Percentiles rank a stretch among this genome's conserved stretches.
phyloP scores from a whole-genome alignment of 2,113 vertebrate species.

The Sinocyclocheilus maitianheensis region DNA sequence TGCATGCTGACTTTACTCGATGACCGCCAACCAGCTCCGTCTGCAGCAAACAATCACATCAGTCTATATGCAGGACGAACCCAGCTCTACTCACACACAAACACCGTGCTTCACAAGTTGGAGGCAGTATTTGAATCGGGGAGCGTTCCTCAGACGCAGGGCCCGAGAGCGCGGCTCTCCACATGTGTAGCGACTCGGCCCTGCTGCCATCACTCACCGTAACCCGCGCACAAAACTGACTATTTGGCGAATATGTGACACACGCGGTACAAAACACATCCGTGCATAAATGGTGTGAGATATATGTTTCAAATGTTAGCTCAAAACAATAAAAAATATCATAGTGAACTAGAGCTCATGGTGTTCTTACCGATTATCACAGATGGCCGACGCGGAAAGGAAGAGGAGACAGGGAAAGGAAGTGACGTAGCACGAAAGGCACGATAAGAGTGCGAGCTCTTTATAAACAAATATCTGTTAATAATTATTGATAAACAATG shows the following conservation, averaged over 20 bases:
- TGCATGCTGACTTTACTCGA: conserved; percentile 78
- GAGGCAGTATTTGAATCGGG: neutral
- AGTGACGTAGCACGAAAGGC: neutral
- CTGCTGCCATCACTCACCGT: neutral
- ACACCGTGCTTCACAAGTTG: neutral
- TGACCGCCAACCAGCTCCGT: neutral
- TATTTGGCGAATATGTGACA: neutral
- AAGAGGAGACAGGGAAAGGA: conserved; percentile 22
- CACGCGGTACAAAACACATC: neutral
- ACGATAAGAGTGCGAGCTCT: neutral
- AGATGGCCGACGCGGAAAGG: conserved; percentile 56
- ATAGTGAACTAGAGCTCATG: neutral
- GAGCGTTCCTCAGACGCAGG: too few relatives aligned
- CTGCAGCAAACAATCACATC: neutral
- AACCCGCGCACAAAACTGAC: neutral
- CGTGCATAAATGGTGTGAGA: neutral
- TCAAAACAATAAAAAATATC: neutral
- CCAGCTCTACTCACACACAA: neutral
- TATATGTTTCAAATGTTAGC: accelerated
- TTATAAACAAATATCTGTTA: neutral
- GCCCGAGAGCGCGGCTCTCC: neutral
- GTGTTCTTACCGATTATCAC: conserved; percentile 43
- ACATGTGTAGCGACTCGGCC: neutral
- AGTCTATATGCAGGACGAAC: neutral
- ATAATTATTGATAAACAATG: too few relatives aligned